Base-by-base conservation (phyloP, 2,888 invertebrate genomes). In the Lutraria lutraria region DNA sequence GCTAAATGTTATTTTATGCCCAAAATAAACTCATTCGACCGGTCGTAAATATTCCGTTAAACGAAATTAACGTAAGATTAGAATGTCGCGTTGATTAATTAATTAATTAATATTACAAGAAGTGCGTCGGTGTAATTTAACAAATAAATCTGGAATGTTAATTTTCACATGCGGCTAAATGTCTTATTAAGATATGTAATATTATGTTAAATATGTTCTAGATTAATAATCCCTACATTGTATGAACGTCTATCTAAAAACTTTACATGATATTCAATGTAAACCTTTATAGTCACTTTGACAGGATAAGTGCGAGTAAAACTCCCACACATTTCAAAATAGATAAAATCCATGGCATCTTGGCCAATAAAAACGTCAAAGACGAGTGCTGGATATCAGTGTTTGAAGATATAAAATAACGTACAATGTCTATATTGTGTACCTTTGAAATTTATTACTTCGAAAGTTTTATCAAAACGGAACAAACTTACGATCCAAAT, bases 321-420 rank as follows among this genome's bases (percentile, higher is more conserved):
- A 76, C 76, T 76, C 76, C 76, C 76, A 76, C 76, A 76, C 76
- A 34, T 25, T 16, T 34, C n/a, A 76, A 34, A 76, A 34, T 76
- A 76, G 76, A 76, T 34, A 34, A 31, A 76, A 76, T 31, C 29
- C 31, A 76, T 76, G 76, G 76, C 76, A 76, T 76, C 16, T 76
- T 13, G 31, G 34, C 13, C 34, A 76, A 34, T 76, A 34, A 76
- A 76, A 31, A 25, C 25, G 76, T 34, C 76, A 6, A 76, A 34
- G 76, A 76, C 76, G 76, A 76, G 76, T 19, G 76, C 16, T 76
- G 16, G 16, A 6, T 76, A 76, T 76, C 76, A 31, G 19, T 31
- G 25, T 76, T 31, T 8, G 3, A 0, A 16, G 29, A 34, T 31
- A 76, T 76, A 76, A 76, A 76, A 76, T 76, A 43, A 8, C 8